Conservation (phyloP, 2,113 vertebrate genomes). For the Ctenodactylus gundi region DNA sequence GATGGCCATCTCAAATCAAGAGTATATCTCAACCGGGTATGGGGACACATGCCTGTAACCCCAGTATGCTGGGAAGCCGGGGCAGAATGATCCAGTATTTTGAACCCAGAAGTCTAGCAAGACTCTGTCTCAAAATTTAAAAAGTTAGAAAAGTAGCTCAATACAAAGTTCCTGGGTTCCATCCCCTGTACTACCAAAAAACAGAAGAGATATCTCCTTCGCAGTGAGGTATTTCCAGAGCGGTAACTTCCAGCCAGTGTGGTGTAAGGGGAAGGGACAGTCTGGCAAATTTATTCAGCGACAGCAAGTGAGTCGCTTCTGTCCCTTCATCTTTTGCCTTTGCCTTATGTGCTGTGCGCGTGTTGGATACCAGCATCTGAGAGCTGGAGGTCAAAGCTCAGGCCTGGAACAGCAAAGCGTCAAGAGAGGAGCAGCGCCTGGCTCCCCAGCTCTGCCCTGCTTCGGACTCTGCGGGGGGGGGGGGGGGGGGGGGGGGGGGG, state of each 20-base stretch:
- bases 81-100: too few relatives aligned
- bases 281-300: background rate
- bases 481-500: too few relatives aligned
- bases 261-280: background rate
- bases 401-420: background rate
- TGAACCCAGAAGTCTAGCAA: too few relatives aligned
- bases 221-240: background rate
- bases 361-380: background rate
- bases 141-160: too few relatives aligned
- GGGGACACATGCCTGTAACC: too few relatives aligned
- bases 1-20: background rate
- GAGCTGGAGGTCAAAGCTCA: background rate
- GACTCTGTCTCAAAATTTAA: too few relatives aligned
- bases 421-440: background rate
- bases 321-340: background rate
- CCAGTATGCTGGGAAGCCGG: too few relatives aligned
- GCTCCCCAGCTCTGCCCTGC: background rate
- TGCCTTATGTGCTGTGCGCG: background rate
- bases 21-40: background rate
- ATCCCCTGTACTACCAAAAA: too few relatives aligned
- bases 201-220: too few relatives aligned
- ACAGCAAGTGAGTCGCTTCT: background rate
- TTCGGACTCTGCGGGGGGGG: too few relatives aligned
- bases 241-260: background rate
- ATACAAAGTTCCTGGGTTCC: too few relatives aligned